Conservation (phyloP, 2,113 vertebrate genomes). For the Bufo bufo region DNA sequence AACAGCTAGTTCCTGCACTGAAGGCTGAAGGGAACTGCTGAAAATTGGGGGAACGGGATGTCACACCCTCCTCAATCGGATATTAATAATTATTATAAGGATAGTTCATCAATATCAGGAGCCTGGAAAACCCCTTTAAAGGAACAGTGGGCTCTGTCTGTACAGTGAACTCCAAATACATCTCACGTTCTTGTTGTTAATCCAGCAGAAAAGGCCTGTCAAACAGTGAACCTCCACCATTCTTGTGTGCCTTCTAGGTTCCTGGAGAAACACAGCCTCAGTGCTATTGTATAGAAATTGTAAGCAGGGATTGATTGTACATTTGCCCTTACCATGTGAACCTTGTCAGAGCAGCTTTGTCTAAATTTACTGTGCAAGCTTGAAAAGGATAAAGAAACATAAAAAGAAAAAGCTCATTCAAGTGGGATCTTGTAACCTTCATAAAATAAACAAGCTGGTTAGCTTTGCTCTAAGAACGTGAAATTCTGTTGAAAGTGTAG, state of each 20-base stretch:
- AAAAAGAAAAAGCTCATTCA: neutral
- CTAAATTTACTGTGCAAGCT: neutral
- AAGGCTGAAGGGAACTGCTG: no score
- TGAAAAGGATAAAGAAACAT: neutral
- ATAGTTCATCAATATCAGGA: no score
- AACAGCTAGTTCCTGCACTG: no score
- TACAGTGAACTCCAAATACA: neutral
- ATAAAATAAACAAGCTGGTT: neutral
- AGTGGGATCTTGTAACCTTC: constrained; percentile 8
- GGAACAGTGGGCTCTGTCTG: neutral
- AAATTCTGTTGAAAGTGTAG: neutral
- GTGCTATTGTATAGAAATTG: neutral
- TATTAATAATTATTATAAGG: no score
- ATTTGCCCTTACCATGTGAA: neutral
- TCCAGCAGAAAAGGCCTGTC: neutral
- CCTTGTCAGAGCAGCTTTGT: neutral
- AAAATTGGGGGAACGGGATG: no score
- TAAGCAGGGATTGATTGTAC: neutral
- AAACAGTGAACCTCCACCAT: neutral
- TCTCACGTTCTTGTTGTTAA: neutral
- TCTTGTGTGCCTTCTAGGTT: neutral
- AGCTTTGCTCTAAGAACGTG: neutral
- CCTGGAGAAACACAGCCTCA: neutral
- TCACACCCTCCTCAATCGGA: no score
- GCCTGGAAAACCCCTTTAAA: neutral